Evolutionary conservation across 2,113 vertebrate genomes (phyloP).

Genomic region (Ictalurus punctatus): DNA sequence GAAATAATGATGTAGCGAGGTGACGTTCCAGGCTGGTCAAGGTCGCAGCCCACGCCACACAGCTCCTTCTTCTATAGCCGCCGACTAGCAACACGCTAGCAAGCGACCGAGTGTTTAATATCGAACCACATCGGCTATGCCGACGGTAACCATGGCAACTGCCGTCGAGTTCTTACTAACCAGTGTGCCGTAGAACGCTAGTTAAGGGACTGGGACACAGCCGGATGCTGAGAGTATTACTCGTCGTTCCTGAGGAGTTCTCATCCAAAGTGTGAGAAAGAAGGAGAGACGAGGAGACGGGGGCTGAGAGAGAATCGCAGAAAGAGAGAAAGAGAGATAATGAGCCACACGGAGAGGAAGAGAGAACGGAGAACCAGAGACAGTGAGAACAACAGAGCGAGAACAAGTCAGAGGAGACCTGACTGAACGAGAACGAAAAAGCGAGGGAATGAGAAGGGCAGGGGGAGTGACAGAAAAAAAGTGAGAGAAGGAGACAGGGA

Average conservation of each 20-base stretch:
- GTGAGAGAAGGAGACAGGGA: too few species aligned
- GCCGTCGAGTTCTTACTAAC: not conserved
- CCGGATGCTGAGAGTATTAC: not conserved
- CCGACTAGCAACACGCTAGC: not conserved
- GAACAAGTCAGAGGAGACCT: not conserved
- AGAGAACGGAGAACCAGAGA: not conserved
- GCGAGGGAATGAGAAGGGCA: too few species aligned
- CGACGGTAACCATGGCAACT: not conserved
- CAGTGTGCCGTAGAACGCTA: not conserved
- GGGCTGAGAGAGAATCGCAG: not conserved
- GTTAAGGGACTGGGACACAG: not conserved
- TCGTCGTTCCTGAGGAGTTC: not conserved
- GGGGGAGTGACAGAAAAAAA: not conserved
- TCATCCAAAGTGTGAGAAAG: not conserved
- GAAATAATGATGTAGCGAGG: not conserved
- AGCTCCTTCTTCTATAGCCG: not conserved
- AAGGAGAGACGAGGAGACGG: not conserved
- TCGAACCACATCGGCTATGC: not conserved
- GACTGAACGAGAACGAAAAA: not conserved
- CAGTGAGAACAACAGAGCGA: not conserved
- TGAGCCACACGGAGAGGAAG: too few species aligned
- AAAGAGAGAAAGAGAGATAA: not conserved
- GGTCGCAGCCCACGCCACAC: not conserved
- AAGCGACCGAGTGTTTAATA: not conserved
- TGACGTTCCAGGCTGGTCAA: not conserved